A percentile compares a stretch with the other conserved stretches of the same genome.
Conservation (phyloP, 2,888 invertebrate species). For the Stenodera caucasica region DNA sequence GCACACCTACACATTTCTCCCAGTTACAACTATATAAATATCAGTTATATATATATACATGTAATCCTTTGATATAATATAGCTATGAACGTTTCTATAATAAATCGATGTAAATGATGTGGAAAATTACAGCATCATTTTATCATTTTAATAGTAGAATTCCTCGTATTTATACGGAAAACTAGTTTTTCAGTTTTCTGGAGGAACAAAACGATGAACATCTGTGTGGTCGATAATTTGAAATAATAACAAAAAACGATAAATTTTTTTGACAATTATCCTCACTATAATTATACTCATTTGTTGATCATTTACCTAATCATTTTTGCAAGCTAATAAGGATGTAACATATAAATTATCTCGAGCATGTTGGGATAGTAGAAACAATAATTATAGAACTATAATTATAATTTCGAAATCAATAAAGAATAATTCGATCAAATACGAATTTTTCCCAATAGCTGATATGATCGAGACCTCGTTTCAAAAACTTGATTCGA, state of each 20-base stretch:
- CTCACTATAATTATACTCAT: background rate
- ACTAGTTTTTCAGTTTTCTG: background rate
- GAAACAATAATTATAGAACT: background rate
- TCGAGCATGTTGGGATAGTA: background rate
- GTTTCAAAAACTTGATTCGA: background rate
- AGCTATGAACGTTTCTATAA: background rate
- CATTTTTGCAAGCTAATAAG: too few species aligned
- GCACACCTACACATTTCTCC: background rate
- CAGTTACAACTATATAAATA: background rate
- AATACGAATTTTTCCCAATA: too few species aligned
- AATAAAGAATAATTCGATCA: background rate
- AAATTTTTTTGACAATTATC: background rate
- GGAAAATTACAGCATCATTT: conserved; percentile 2
- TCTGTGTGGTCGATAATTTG: background rate
- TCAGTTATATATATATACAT: background rate
- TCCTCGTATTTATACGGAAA: background rate
- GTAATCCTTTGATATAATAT: background rate
- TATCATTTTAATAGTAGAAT: conserved; percentile 1
- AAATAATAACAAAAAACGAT: background rate
- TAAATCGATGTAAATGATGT: conserved; percentile 5
- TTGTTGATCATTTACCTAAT: background rate
- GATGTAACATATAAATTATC: too few species aligned
- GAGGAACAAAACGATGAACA: background rate
- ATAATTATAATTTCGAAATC: background rate
- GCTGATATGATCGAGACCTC: background rate